Conservation (phyloP, 2,797 vertebrate species). For the Huso huso region DNA sequence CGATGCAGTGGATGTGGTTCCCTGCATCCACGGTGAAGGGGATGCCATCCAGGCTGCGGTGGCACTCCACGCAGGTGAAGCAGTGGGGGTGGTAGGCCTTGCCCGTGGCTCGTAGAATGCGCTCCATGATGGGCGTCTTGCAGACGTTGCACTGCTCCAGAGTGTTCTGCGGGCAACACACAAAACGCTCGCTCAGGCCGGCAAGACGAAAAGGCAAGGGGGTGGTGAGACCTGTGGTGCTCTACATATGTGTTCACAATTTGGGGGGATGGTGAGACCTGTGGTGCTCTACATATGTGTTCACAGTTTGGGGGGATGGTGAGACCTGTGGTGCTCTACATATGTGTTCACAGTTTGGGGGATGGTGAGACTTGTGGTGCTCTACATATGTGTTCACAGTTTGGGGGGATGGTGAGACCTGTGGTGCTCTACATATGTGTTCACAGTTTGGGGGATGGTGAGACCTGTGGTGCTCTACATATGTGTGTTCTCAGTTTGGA, state of each 20-base stretch:
- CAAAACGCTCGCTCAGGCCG: too few species aligned
- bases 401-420: too few species aligned
- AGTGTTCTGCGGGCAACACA: slow-evolving; percentile 67
- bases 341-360: slow-evolving; percentile 43
- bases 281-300: slow-evolving; percentile 52
- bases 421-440: too few species aligned
- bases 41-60: slow-evolving; percentile 88
- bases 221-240: slow-evolving; percentile 53
- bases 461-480: slow-evolving; percentile 16
- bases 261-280: slow-evolving; percentile 47
- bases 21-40: slow-evolving; percentile 92
- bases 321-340: slow-evolving; percentile 54
- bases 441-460: too few species aligned
- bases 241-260: slow-evolving; percentile 48
- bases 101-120: slow-evolving; percentile 88
- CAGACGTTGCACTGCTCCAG: slow-evolving; percentile 93
- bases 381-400: too few species aligned
- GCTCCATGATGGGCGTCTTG: slow-evolving; percentile 92
- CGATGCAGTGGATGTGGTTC: slow-evolving; percentile 96
- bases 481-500: too few species aligned
- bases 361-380: too few species aligned
- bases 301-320: slow-evolving; percentile 32
- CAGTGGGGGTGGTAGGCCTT: slow-evolving; percentile 97
- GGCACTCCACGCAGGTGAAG: slow-evolving; percentile 95
- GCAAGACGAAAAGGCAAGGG: slow-evolving; percentile 16